A percentile compares a stretch with the other conserved stretches of the same genome.
phyloP scores from a whole-genome alignment of 92 coral and sea anemone species.

The Zoanthus sansibaricus region DNA sequence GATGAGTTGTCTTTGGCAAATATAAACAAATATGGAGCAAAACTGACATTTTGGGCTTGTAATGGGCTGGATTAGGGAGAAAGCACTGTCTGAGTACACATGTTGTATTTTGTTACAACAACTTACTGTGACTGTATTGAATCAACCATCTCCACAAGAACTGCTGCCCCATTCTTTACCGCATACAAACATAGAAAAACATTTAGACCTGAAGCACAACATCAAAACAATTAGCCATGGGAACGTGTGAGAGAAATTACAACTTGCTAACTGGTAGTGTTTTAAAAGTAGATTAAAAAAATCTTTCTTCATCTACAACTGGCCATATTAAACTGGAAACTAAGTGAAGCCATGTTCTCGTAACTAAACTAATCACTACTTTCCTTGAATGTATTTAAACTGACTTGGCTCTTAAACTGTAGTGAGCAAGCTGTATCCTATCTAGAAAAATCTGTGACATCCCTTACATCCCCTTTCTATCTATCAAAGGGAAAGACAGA shows the following conservation, averaged over 20 bases:
- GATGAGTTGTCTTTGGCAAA: too few species aligned
- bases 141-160: conserved; percentile 78
- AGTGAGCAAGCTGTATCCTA: too few species aligned
- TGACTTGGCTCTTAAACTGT: background rate
- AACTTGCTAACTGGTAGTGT: background rate
- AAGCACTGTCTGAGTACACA: too few species aligned
- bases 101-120: background rate
- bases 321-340: background rate
- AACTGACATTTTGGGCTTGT: too few species aligned
- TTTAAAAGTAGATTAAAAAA: background rate
- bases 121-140: conserved; percentile 87
- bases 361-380: background rate
- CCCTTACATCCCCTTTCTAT: too few species aligned
- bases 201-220: conserved; percentile 68
- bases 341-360: background rate
- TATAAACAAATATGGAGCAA: too few species aligned
- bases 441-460: too few species aligned
- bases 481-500: too few species aligned
- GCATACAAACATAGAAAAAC: conserved; percentile 95
- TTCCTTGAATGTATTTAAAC: background rate
- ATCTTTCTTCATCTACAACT: background rate
- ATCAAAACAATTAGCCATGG: background rate
- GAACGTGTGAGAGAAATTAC: background rate
- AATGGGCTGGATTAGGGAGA: too few species aligned
- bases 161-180: conserved; percentile 80